Evolutionary conservation across 37 sponge, comb jelly and placozoan species (phyloP).

Genomic region (Theonella swinhoei): DNA sequence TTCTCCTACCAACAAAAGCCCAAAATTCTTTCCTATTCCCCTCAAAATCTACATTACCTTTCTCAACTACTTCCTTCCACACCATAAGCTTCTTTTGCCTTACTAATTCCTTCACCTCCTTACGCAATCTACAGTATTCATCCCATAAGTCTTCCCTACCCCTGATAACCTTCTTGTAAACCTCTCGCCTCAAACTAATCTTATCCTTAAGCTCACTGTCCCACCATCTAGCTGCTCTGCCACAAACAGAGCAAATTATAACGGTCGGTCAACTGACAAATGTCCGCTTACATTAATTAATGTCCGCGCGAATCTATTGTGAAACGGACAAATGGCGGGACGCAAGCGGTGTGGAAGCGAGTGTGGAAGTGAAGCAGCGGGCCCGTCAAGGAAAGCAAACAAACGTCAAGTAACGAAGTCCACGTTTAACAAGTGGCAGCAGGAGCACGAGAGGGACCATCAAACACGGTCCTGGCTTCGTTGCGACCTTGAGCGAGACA

Average conservation of each 20-base stretch:
- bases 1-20: no score
- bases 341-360: not conserved
- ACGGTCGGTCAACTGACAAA: slow-evolving; percentile 17
- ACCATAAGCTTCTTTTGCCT: no score
- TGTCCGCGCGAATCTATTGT: not conserved
- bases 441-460: slow-evolving; percentile 30
- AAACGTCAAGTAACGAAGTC: not conserved
- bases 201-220: no score
- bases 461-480: slow-evolving; percentile 44
- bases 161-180: no score
- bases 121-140: no score
- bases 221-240: no score
- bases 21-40: no score
- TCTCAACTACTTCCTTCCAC: no score
- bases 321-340: slow-evolving; percentile 6
- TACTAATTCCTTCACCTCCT: no score
- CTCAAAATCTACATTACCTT: no score
- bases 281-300: not conserved
- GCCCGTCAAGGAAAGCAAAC: not conserved
- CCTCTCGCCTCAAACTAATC: no score
- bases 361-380: not conserved
- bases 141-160: no score
- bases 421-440: slow-evolving; percentile 40
- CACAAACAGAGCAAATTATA: slow-evolving; percentile 31
- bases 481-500: slow-evolving; percentile 28